These are phyloP conservation scores for Bovichtus variegatus DNA, from an alignment of 2,797 vertebrate species.

Conservation along the genomic window DNA sequence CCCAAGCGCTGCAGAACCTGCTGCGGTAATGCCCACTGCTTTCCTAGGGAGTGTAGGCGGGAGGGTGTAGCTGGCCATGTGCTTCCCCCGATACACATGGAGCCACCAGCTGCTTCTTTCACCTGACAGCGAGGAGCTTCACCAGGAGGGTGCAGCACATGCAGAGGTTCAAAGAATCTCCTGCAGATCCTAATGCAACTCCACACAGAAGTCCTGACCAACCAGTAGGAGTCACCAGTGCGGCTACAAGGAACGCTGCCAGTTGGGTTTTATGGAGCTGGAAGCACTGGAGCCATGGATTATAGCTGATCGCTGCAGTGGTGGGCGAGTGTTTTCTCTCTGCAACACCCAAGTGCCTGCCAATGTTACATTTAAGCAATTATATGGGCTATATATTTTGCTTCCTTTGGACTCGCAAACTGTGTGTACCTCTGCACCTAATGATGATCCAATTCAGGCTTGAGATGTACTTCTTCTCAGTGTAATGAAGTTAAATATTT, in stretches of 20 bases:
- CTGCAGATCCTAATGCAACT: constrained; percentile 33
- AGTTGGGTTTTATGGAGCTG: constrained; percentile 32
- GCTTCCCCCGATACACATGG: constrained; percentile 28
- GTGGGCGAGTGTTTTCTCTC: not conserved
- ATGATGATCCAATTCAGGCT: not conserved
- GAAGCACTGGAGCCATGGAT: constrained; percentile 26
- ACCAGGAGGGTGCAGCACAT: constrained; percentile 23
- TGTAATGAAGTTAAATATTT: not conserved
- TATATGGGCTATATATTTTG: not conserved
- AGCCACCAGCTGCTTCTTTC: constrained; percentile 66
- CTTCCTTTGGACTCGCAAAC: not conserved
- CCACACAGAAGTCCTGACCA: constrained; percentile 19
- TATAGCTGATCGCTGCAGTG: constrained; percentile 9
- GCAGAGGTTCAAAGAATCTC: constrained; percentile 49
- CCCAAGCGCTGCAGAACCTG: not conserved
- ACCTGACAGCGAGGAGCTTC: constrained; percentile 46
- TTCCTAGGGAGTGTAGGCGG: constrained; percentile 15
- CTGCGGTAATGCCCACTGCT: constrained; percentile 45
- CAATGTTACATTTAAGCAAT: not conserved
- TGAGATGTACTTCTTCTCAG: not conserved
- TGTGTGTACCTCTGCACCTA: not conserved
- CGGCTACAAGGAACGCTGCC: constrained; percentile 31
- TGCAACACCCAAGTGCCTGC: not conserved
- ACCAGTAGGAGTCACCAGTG: constrained; percentile 44
- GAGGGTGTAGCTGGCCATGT: constrained; percentile 32